Evolutionary conservation across 2,888 invertebrate species (phyloP).

Genomic region (Syrphus vitripennis): DNA sequence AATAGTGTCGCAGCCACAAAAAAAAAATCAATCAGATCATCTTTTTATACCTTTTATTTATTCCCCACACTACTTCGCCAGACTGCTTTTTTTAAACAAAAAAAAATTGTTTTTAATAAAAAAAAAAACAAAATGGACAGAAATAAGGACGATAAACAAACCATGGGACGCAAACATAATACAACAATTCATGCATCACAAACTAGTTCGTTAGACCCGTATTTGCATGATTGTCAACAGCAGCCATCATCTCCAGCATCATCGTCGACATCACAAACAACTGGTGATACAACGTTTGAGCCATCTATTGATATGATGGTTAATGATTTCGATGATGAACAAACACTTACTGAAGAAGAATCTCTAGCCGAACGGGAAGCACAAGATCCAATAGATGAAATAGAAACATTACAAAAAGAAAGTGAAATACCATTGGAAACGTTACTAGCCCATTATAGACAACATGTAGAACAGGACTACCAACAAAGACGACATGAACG

Average conservation of each 20-base stretch:
- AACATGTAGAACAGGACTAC: constrained; percentile 23
- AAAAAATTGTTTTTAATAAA: neutral
- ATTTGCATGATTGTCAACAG: constrained; percentile 42
- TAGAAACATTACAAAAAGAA: constrained; percentile 93
- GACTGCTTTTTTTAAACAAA: no score
- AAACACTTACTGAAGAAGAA: constrained; percentile 98
- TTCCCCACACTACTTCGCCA: neutral
- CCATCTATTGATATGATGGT: constrained; percentile 98
- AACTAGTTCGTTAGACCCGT: constrained; percentile 23
- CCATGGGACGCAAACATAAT: constrained; percentile 3
- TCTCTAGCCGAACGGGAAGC: constrained; percentile 93
- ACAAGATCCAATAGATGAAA: constrained; percentile 93
- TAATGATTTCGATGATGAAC: constrained; percentile 98
- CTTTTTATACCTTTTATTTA: no score
- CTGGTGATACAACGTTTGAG: constrained; percentile 87
- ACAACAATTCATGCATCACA: neutral
- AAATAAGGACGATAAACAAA: constrained; percentile 1
- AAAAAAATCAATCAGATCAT: no score
- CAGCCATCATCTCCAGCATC: constrained; percentile 77
- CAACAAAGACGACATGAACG: constrained; percentile 52
- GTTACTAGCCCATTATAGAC: constrained; percentile 94
- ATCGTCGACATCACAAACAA: constrained; percentile 74
- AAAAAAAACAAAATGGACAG: constrained; percentile 32
- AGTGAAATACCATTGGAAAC: constrained; percentile 98
- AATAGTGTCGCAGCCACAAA: neutral